Base-by-base conservation (phyloP, 1,140 invertebrate species). In the Drosophila repleta region DNA sequence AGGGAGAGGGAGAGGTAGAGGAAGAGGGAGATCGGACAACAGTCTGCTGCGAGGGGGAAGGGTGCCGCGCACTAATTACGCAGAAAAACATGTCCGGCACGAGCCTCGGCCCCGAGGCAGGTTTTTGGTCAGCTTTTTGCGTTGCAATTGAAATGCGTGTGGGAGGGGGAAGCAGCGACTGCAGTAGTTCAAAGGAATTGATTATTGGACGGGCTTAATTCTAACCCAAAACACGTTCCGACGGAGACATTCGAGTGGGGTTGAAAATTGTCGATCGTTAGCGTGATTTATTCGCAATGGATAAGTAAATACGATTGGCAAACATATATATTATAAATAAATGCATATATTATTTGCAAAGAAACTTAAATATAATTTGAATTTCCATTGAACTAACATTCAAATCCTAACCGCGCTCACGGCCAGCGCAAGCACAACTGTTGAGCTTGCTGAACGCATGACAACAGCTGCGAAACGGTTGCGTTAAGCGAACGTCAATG, bases 161-260 rank as follows among this genome's bases (percentile, higher is more conserved):
- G 37, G 53, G 46, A 41, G 60, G 32, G 26, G 24, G 57, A 56
- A 10, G 29, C 1, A 29, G 29, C 7, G 8, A 62, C 66, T 76
- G 81, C 81, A 85, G 43, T 77, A 46, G 73, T 62, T 58, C 67
- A 64, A 80, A 83, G 67, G 43, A 49, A 43, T 4, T 13, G 53
- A n/a, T 61, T 62, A 56, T 68, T 73, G 55, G 45, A 67, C 32
- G 51, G 81, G 79, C 80, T 85, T 85, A 85, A 87, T 85, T 85
- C 74, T 85, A 85, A 85, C 81, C 82, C 82, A 57, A 67, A 39
- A 87, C 82, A 85, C 82, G 82, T 85, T 85, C 74, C 74, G 29
- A 11, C 45, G 60, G 55, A 74, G 72, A 58, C 58, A 11, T 4
- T 46, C 53, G 58, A 79, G 35, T 69, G 71, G 70, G 60, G 74